phyloP scores from a whole-genome alignment of 2,888 invertebrate genomes.

The Ecliptopera silaceata region DNA sequence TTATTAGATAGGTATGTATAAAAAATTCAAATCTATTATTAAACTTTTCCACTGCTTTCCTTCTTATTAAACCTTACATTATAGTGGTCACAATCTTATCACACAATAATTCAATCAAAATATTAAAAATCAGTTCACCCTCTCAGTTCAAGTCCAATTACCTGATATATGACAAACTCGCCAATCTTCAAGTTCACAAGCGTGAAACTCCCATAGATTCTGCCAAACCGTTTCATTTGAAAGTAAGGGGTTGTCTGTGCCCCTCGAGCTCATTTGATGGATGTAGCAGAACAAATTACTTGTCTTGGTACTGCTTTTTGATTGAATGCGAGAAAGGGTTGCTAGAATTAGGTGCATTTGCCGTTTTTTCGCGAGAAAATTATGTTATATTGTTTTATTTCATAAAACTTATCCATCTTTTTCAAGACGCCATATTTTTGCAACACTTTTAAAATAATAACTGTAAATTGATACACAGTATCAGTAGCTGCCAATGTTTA shows the following conservation, averaged over 20 bases:
- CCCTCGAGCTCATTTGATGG: slow-evolving; percentile 33
- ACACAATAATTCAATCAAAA: neutral
- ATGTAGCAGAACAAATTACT: slow-evolving; percentile 41
- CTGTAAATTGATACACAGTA: no score
- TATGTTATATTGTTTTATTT: slow-evolving; percentile 6
- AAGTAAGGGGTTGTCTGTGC: slow-evolving; percentile 28
- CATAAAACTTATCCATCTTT: slow-evolving; percentile 2
- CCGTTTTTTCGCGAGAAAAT: slow-evolving; percentile 24
- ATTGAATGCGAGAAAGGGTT: slow-evolving; percentile 39
- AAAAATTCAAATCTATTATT: no score
- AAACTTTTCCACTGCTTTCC: no score
- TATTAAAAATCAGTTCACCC: neutral
- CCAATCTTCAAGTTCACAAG: slow-evolving; percentile 19
- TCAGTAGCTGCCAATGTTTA: no score
- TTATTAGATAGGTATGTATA: no score
- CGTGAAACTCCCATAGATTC: slow-evolving; percentile 24
- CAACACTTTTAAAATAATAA: neutral
- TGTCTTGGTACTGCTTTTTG: slow-evolving; percentile 39
- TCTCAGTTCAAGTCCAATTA: slow-evolving; percentile 13
- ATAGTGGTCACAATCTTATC: no score
- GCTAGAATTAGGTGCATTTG: slow-evolving; percentile 33
- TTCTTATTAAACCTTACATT: no score
- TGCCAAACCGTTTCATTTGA: slow-evolving; percentile 22
- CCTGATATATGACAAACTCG: slow-evolving; percentile 18
- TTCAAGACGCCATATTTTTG: neutral